Percentiles rank a stretch among this genome's conserved stretches.
Evolutionary conservation across 2,113 vertebrate species (phyloP).

Genomic region (Ptilorrhoa leucosticta): DNA sequence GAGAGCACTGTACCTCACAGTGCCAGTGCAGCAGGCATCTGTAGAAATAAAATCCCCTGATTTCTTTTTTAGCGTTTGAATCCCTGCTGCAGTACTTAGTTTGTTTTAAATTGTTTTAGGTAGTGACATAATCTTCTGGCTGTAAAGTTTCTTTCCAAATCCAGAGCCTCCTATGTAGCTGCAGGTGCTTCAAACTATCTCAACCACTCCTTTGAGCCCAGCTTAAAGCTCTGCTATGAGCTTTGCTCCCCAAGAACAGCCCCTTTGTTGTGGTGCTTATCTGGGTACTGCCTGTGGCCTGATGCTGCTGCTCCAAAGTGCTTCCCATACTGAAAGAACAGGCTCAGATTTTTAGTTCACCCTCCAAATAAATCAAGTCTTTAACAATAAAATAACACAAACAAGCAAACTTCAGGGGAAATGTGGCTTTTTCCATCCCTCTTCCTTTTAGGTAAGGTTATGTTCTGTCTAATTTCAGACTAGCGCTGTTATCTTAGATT

Average conservation of each 20-base stretch:
- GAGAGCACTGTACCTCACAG: not conserved
- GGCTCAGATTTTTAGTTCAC: not conserved
- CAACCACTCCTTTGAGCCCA: not conserved
- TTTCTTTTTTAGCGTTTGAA: not conserved
- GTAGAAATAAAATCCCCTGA: not conserved
- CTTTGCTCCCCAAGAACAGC: not conserved
- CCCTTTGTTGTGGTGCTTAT: not conserved
- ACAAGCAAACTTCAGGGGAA: not conserved
- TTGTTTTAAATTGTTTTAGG: not conserved
- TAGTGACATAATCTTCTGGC: not conserved
- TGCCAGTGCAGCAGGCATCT: not conserved
- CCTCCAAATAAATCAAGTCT: not conserved
- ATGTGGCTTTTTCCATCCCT: not conserved
- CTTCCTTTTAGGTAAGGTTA: not conserved
- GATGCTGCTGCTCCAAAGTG: not conserved
- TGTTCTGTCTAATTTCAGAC: conserved; percentile 17
- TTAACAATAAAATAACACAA: not conserved
- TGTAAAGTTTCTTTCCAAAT: not conserved
- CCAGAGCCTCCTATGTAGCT: not conserved
- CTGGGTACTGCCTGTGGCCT: not conserved
- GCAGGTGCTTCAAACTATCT: not conserved
- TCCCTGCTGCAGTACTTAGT: not conserved
- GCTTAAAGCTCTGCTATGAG: not conserved
- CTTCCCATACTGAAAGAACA: not conserved
- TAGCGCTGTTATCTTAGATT: not conserved